Evolutionary conservation across 2,113 vertebrate species (phyloP).

Genomic region (Ochotona curzoniae): DNA sequence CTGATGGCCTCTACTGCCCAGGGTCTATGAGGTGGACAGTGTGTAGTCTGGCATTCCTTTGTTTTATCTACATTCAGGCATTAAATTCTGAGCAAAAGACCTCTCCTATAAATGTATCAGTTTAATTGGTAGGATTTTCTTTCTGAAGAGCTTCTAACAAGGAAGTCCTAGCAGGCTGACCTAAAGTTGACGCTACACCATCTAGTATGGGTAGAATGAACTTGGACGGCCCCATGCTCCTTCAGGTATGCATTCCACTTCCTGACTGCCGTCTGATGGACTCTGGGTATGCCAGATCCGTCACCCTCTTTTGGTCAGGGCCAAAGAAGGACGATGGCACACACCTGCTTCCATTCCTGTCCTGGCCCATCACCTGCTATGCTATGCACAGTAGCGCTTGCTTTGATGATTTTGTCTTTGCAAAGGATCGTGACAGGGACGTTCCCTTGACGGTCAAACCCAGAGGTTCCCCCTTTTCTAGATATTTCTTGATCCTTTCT

Average conservation of each 20-base stretch:
- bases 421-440: not conserved
- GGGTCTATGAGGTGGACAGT: not conserved
- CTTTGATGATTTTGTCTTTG: not conserved
- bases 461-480: not conserved
- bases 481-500: not conserved
- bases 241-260: not conserved
- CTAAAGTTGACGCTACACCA: not conserved
- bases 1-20: not conserved
- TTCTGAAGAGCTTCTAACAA: not conserved
- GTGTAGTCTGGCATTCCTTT: not conserved
- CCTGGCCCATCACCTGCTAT: too few species aligned
- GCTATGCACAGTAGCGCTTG: not conserved
- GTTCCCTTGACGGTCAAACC: not conserved
- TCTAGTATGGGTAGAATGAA: not conserved
- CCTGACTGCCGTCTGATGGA: not conserved
- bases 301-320: not conserved
- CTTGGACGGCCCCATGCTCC: not conserved
- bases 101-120: not conserved
- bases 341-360: not conserved
- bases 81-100: not conserved
- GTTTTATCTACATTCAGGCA: not conserved
- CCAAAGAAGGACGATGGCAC: not conserved
- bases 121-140: not conserved
- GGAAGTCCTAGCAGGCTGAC: not conserved
- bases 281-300: not conserved